A percentile compares a stretch with the other conserved stretches of the same genome.
These are phyloP conservation scores for Drosophila planitibia DNA, from an alignment of 2,888 invertebrate genomes.

Conservation along the genomic window DNA sequence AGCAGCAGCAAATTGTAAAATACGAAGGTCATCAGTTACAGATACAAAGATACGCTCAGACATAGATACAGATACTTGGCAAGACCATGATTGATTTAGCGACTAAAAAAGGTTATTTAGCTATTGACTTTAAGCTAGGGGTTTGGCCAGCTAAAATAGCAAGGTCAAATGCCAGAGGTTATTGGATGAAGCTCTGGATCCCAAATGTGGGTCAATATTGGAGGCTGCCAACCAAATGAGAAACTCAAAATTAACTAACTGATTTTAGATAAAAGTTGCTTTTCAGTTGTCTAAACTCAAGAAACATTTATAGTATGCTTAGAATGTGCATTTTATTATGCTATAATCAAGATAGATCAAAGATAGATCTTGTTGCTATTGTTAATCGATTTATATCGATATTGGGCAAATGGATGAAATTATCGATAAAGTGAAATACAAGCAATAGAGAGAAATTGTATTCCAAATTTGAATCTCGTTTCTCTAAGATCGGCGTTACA, in stretches of 20 bases:
- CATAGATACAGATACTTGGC: slow-evolving; percentile 48
- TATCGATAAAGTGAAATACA: not conserved
- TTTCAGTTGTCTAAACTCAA: not conserved
- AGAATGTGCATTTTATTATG: not conserved
- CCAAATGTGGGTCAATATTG: slow-evolving; percentile 42
- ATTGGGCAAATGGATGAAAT: not conserved
- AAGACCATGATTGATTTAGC: slow-evolving; percentile 72
- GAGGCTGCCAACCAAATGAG: not conserved
- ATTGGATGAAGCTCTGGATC: slow-evolving; percentile 24
- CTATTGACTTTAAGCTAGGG: slow-evolving; percentile 60
- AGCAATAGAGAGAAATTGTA: not conserved
- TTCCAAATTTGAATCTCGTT: not conserved
- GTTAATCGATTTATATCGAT: not conserved
- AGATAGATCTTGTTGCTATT: not conserved
- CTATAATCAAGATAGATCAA: not conserved
- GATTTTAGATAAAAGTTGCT: not conserved
- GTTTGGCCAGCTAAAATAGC: slow-evolving; percentile 48
- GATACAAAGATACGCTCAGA: slow-evolving; percentile 53
- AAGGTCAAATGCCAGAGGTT: slow-evolving; percentile 50
- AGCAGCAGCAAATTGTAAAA: slow-evolving; percentile 64
- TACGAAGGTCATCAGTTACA: slow-evolving; percentile 76
- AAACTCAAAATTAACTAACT: not conserved
- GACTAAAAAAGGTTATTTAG: slow-evolving; percentile 58
- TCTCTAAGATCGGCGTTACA: not conserved
- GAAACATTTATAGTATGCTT: not conserved